Percentiles rank a stretch among this genome's conserved stretches.
Evolutionary conservation across 2,888 invertebrate genomes (phyloP).

Genomic region (Beris chalybata): DNA sequence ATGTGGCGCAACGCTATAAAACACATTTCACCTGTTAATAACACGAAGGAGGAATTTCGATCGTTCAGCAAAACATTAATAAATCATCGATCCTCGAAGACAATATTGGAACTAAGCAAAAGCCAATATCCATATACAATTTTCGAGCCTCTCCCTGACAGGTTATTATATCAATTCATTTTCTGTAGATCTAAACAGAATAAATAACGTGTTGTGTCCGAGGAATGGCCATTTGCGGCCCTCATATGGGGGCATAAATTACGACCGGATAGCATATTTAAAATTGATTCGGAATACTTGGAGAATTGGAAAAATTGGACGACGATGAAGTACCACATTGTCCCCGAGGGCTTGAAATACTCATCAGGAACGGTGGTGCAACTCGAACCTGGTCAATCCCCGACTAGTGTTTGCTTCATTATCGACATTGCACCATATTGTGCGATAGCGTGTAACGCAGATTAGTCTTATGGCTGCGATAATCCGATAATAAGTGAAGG

Average conservation of each 20-base stretch:
- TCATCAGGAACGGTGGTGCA: conserved; percentile 15
- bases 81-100: conserved; percentile 19
- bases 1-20: conserved; percentile 9
- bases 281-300: conserved; percentile 17
- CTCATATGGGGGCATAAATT: conserved; percentile 21
- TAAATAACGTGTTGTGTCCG: not conserved
- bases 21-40: conserved; percentile 11
- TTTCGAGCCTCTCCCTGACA: conserved; percentile 30
- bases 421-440: too few relatives aligned
- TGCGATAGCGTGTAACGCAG: too few relatives aligned
- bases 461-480: too few relatives aligned
- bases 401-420: too few relatives aligned
- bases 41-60: conserved; percentile 25
- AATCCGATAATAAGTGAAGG: too few relatives aligned
- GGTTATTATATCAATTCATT: conserved; percentile 26
- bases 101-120: conserved; percentile 28
- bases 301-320: not conserved
- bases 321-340: conserved; percentile 10
- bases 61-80: conserved; percentile 23
- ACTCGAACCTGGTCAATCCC: not conserved
- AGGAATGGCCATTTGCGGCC: conserved; percentile 3
- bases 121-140: conserved; percentile 31
- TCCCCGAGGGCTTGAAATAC: conserved; percentile 16
- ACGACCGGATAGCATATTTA: conserved; percentile 17
- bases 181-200: not conserved